Evolutionary conservation across 2,797 vertebrate genomes (phyloP).

Genomic region (Microctenopoma steveboyesi): DNA sequence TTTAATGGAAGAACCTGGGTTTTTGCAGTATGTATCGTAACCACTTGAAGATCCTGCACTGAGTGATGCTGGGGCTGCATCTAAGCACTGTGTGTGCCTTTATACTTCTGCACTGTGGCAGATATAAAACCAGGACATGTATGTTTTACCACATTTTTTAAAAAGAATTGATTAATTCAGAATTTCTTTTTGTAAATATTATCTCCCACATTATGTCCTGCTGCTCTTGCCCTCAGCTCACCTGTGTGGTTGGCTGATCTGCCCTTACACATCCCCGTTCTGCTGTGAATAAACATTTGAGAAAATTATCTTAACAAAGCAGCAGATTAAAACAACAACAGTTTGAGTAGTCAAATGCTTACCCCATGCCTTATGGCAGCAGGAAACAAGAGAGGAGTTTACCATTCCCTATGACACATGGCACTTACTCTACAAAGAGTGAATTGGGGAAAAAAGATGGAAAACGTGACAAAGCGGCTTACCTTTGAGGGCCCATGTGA

Average conservation of each 20-base stretch:
- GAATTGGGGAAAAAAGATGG: constrained; percentile 33
- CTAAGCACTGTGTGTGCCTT: too few relatives aligned
- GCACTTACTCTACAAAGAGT: constrained; percentile 27
- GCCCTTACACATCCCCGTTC: background rate
- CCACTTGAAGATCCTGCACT: too few relatives aligned
- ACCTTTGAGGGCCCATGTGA: constrained; percentile 4
- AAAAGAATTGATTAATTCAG: background rate
- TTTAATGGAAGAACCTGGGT: too few relatives aligned
- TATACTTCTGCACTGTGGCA: too few relatives aligned
- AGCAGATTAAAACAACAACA: constrained; percentile 28
- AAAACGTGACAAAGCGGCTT: constrained; percentile 40
- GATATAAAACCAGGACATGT: too few relatives aligned
- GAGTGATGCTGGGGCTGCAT: too few relatives aligned
- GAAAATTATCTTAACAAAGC: constrained; percentile 37
- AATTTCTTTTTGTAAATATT: background rate
- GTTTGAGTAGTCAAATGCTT: constrained; percentile 42
- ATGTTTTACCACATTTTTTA: background rate
- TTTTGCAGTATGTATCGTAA: too few relatives aligned
- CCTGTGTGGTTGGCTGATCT: constrained; percentile 4
- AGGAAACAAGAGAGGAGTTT: constrained; percentile 32
- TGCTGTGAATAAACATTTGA: constrained; percentile 6
- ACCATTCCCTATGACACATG: constrained; percentile 30
- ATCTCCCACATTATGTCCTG: background rate
- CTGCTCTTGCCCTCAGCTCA: background rate
- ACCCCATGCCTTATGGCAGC: background rate